phyloP scores from a whole-genome alignment of 2,113 vertebrate genomes.

The Gallinago paraguaiae region DNA sequence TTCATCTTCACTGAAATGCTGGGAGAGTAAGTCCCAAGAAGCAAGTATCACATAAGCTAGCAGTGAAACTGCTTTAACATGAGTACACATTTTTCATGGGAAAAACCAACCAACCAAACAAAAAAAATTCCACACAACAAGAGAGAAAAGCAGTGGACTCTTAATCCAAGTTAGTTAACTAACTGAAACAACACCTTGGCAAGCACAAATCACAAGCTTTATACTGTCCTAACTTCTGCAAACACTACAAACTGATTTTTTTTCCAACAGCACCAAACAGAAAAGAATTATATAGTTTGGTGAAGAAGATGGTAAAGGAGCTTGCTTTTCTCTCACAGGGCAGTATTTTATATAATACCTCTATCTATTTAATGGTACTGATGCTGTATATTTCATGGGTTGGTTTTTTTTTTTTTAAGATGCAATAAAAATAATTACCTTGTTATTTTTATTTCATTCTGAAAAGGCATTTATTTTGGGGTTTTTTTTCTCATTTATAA shows the following conservation, averaged over 20 bases:
- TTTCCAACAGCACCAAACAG: background rate
- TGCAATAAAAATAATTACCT: background rate
- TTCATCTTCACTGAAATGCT: background rate
- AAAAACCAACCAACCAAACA: background rate
- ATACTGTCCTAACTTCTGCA: background rate
- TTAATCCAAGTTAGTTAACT: background rate
- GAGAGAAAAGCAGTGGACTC: background rate
- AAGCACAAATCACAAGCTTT: background rate
- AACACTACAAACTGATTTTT: background rate
- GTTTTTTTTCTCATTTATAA: background rate
- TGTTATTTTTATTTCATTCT: background rate
- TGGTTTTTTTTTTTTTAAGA: background rate
- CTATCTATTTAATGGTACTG: background rate
- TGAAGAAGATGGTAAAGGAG: background rate
- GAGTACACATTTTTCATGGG: background rate
- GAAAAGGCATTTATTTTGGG: background rate
- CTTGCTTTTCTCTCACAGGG: background rate
- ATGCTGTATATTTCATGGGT: background rate
- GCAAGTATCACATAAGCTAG: background rate
- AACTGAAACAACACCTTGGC: background rate
- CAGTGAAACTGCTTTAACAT: background rate
- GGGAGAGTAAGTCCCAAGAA: background rate
- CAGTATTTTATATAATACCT: background rate
- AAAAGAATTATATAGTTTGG: background rate
- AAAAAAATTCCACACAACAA: background rate